Conservation (phyloP, 2,888 invertebrate genomes). For the Lysandra coridon region DNA sequence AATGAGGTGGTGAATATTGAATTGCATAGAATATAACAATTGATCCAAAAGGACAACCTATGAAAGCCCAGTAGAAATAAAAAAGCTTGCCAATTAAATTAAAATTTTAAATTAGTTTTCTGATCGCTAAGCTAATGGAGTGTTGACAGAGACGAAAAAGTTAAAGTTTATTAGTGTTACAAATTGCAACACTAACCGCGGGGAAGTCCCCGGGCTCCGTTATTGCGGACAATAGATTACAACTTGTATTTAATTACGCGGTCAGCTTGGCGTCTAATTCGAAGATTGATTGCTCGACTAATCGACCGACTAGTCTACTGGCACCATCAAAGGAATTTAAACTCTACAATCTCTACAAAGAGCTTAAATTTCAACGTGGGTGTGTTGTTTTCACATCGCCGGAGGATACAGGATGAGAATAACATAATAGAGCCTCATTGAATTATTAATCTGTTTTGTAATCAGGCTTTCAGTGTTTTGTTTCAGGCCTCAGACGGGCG, state of each 20-base stretch:
- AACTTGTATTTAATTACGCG: conserved; percentile 22
- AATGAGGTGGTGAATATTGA: no score
- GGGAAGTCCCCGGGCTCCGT: neutral
- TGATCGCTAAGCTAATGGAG: no score
- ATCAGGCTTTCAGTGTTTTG: conserved; percentile 6
- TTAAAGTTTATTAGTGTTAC: neutral
- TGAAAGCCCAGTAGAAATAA: no score
- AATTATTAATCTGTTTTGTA: conserved; percentile 13
- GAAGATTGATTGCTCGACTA: conserved; percentile 5
- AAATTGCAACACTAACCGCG: neutral
- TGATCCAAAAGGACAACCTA: no score
- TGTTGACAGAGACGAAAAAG: neutral
- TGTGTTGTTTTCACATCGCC: neutral
- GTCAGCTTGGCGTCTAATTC: conserved; percentile 27
- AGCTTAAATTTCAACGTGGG: neutral
- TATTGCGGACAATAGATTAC: conserved; percentile 29
- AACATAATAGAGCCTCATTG: neutral
- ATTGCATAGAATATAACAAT: no score
- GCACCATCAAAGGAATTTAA: neutral
- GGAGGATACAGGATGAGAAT: neutral
- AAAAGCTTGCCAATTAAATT: no score
- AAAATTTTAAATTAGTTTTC: no score
- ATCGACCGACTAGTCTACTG: neutral
- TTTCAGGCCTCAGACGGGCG: neutral
- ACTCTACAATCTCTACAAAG: neutral